A percentile compares a stretch with the other conserved stretches of the same genome.
Evolutionary conservation across 2,888 invertebrate genomes (phyloP).

Genomic region (Blastobasis adustella): DNA sequence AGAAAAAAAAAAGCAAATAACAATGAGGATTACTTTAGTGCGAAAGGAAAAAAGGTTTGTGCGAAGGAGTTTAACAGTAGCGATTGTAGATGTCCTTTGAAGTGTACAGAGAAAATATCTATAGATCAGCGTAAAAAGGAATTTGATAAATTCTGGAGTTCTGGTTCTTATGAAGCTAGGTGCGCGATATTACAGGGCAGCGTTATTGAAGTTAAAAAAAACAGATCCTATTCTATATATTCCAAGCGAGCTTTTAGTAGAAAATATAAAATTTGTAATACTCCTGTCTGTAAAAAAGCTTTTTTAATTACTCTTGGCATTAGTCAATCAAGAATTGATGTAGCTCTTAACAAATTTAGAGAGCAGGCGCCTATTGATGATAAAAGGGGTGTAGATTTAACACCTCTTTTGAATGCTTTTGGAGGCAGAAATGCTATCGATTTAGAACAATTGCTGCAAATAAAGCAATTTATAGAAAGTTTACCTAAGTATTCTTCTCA

Average conservation of each 20-base stretch:
- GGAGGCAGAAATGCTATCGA: slow-evolving; percentile 2
- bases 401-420: too few species aligned
- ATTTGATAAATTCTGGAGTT: slow-evolving; percentile 3
- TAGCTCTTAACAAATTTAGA: slow-evolving; percentile 2
- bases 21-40: slow-evolving; percentile 2
- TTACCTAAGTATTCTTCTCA: slow-evolving; percentile 8
- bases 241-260: slow-evolving; percentile 2
- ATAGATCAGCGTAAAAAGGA: slow-evolving; percentile 1
- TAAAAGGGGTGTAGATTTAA: slow-evolving; percentile 4
- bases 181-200: slow-evolving; percentile 3
- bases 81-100: slow-evolving; percentile 2
- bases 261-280: not conserved
- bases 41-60: not conserved
- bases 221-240: not conserved
- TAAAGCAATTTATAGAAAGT: slow-evolving; percentile 3
- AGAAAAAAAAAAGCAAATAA: slow-evolving; percentile 6
- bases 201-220: slow-evolving; percentile 1
- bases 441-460: not conserved
- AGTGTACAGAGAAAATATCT: slow-evolving; percentile 3
- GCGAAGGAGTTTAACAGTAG: not conserved
- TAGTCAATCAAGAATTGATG: slow-evolving; percentile 3
- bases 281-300: slow-evolving; percentile 1
- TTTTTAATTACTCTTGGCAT: slow-evolving; percentile 4
- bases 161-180: slow-evolving; percentile 4
- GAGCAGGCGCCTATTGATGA: slow-evolving; percentile 1